Conservation (phyloP, 2,888 invertebrate genomes). For the Stramonita haemastoma region DNA sequence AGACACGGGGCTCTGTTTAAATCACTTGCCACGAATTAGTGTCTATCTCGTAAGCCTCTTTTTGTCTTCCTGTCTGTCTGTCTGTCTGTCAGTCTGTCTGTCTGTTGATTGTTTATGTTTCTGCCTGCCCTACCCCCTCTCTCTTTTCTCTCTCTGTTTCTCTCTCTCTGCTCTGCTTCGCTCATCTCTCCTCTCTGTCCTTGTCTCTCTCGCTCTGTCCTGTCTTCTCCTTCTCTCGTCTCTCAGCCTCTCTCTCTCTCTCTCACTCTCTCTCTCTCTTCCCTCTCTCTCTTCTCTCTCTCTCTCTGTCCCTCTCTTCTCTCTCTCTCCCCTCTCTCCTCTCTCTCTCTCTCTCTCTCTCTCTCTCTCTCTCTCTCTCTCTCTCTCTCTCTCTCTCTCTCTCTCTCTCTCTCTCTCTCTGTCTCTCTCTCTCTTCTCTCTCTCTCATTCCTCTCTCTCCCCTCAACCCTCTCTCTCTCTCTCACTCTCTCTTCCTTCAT, state of each 20-base stretch:
- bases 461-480: too few relatives aligned
- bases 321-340: background rate
- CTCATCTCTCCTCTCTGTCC: background rate
- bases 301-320: background rate
- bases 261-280: background rate
- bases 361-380: background rate
- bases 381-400: too few relatives aligned
- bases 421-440: background rate
- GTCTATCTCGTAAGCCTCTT: background rate
- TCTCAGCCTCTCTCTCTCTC: background rate
- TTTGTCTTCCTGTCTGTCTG: background rate
- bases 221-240: background rate
- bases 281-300: background rate
- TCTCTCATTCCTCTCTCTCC: too few relatives aligned
- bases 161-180: background rate
- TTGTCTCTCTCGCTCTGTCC: background rate
- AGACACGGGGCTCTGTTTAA: too few relatives aligned
- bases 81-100: background rate
- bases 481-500: too few relatives aligned
- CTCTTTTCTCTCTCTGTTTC: background rate
- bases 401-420: background rate
- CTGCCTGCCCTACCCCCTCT: background rate
- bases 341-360: background rate
- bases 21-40: too few relatives aligned
- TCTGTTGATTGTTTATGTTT: background rate